Conservation (phyloP, 2,797 vertebrate species). For the Basileuterus tristriatus region DNA sequence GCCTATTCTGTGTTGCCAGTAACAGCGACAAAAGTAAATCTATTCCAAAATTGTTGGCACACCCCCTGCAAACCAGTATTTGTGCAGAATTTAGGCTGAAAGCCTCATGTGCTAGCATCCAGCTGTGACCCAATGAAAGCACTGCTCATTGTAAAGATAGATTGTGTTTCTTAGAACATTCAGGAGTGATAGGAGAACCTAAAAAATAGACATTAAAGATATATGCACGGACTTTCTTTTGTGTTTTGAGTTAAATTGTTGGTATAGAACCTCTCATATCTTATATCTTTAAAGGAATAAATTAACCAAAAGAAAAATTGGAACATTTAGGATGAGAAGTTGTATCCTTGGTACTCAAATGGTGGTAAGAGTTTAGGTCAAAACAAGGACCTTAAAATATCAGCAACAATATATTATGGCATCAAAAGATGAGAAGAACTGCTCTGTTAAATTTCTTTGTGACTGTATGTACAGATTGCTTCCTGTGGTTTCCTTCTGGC, state of each 20-base stretch:
- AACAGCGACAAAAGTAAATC: background rate
- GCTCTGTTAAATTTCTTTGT: background rate
- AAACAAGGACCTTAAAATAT: background rate
- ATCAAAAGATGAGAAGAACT: background rate
- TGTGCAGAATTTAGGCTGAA: constrained; percentile 23
- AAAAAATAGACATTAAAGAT: background rate
- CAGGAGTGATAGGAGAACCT: background rate
- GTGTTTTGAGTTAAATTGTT: background rate
- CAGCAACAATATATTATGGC: background rate
- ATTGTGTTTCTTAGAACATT: constrained; percentile 18
- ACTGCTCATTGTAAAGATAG: constrained; percentile 33
- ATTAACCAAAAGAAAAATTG: background rate
- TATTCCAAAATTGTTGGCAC: constrained; percentile 18
- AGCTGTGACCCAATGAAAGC: constrained; percentile 51
- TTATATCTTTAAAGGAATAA: background rate
- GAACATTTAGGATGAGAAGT: background rate
- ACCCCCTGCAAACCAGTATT: background rate
- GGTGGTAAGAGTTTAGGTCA: background rate
- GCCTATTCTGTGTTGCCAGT: background rate
- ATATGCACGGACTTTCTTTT: background rate
- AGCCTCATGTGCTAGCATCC: constrained; percentile 11
- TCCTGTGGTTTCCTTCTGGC: background rate
- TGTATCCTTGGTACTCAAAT: background rate
- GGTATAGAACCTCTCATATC: background rate
- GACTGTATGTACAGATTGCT: background rate